These are phyloP conservation scores for Lepus americanus DNA, from an alignment of 2,113 vertebrate species.

Conservation along the genomic window DNA sequence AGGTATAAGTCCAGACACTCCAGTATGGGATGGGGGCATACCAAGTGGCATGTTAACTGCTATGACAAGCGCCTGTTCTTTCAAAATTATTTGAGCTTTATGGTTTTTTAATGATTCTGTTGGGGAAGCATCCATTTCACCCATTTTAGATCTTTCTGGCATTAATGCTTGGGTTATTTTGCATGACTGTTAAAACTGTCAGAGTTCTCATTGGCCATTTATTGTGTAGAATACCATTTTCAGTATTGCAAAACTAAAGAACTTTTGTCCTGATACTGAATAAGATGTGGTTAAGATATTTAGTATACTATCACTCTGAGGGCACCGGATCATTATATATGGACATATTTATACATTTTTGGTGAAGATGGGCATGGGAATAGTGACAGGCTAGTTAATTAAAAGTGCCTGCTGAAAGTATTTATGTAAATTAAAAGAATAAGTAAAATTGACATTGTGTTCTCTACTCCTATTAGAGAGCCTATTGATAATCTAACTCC, in stretches of 20 bases:
- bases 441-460: conserved; percentile 28
- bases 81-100: background rate
- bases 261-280: background rate
- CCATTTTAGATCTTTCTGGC: background rate
- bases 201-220: background rate
- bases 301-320: background rate
- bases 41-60: too few species aligned
- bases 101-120: background rate
- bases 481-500: conserved; percentile 97
- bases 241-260: background rate
- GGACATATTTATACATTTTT: background rate
- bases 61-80: background rate
- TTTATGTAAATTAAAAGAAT: background rate
- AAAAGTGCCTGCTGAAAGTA: background rate
- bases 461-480: conserved; percentile 86
- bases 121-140: background rate
- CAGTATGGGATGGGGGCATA: too few species aligned
- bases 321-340: background rate
- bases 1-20: too few species aligned
- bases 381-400: background rate
- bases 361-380: background rate
- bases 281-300: background rate
- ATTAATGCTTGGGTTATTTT: conserved; percentile 14
- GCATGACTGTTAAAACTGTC: background rate
- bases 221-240: background rate